Conservation (phyloP, 2,113 vertebrate genomes). For the Sterna hirundo region DNA sequence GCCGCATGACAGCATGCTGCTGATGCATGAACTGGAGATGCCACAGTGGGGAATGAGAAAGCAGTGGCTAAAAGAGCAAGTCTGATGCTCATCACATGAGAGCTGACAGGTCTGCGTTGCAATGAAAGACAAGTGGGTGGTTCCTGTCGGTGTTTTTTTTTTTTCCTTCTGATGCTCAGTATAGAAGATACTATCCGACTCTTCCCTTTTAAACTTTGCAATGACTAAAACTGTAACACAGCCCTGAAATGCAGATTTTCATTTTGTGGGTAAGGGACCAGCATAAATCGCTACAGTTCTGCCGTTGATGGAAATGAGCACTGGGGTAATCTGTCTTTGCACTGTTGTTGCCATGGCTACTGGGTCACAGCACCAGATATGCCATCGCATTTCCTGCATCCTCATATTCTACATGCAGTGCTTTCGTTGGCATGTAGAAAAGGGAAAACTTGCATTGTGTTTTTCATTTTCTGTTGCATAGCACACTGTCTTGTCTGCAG, state of each 20-base stretch:
- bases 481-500: neutral
- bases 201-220: neutral
- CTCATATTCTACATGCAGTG: neutral
- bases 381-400: neutral
- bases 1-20: neutral
- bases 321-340: slow-evolving; percentile 1
- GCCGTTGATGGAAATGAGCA: neutral
- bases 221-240: neutral
- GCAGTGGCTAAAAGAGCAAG: neutral
- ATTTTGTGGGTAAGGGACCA: neutral
- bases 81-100: neutral
- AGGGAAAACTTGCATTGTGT: neutral
- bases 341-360: slow-evolving; percentile 51
- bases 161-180: neutral
- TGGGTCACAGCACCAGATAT: neutral
- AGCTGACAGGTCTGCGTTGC: neutral
- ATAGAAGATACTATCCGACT: neutral
- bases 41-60: neutral
- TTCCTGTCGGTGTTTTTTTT: neutral
- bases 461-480: neutral
- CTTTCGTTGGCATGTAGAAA: neutral
- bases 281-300: neutral
- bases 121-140: neutral
- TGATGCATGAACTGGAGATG: slow-evolving; percentile 7
- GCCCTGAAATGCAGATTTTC: neutral